Conservation (phyloP, 1,140 invertebrate species). For the Cepaea nemoralis region DNA sequence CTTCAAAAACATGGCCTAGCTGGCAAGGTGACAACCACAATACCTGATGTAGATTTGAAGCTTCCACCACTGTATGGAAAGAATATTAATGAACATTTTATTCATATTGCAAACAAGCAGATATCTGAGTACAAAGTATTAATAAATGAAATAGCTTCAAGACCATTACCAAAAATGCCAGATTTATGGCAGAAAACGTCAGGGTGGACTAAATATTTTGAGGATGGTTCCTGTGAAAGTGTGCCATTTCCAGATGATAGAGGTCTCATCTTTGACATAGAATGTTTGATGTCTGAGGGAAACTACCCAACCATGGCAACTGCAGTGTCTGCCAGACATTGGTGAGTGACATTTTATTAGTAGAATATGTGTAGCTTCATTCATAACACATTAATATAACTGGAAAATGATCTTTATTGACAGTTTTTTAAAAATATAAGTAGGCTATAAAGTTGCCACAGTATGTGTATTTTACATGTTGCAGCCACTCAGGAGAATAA, state of each 20-base stretch:
- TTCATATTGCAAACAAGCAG: constrained; percentile 81
- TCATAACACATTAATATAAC: no score
- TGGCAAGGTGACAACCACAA: constrained; percentile 70
- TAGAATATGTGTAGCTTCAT: not conserved
- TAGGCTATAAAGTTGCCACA: no score
- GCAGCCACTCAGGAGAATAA: no score
- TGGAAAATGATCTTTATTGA: not conserved
- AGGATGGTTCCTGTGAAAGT: constrained; percentile 50
- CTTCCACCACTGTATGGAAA: constrained; percentile 83
- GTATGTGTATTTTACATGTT: no score
- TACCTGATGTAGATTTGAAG: constrained; percentile 81
- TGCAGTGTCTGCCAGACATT: constrained; percentile 85
- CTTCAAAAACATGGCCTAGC: constrained; percentile 81
- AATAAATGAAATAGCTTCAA: constrained; percentile 42
- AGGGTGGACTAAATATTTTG: constrained; percentile 90
- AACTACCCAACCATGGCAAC: constrained; percentile 90
- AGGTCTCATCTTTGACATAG: constrained; percentile 94
- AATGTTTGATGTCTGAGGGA: constrained; percentile 89
- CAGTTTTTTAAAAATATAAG: not conserved
- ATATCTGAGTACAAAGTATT: constrained; percentile 52
- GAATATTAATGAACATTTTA: constrained; percentile 90
- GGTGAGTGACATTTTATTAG: constrained; percentile 74
- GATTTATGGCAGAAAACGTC: constrained; percentile 62
- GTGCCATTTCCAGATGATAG: constrained; percentile 78
- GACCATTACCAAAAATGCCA: constrained; percentile 58